Evolutionary conservation across 2,888 invertebrate genomes (phyloP), one percentile per base, ranked within the genome.

Genomic region (Napeogenes sylphis): DNA sequence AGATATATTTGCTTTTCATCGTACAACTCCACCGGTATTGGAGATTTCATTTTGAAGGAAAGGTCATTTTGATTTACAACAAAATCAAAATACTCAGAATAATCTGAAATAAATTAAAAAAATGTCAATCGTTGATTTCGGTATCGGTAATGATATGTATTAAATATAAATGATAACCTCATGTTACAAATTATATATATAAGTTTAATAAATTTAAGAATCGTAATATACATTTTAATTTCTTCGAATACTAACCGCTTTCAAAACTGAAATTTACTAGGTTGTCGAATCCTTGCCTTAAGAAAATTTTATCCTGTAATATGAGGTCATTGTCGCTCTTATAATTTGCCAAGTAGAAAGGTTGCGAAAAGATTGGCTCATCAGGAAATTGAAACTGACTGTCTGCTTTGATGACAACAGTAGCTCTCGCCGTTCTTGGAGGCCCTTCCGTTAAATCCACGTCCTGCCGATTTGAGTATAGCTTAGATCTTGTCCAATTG

Each of bases 311-410:
- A 51, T 82, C 73, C 32, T 75, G 72, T n/a, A 81, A 59, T 53
- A 73, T 62, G 33, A 87, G 60, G 63, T 73, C 70, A 61, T 82
- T 69, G 14, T 78, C 75, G 4, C 68, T 70, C 2, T 80, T 81
- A 68, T 92, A 92, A 33, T 75, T 75, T 10, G 85, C 91, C 35
- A 80, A 73, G 71, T 92, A 92, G 67, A 84, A 85, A 12, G 90
- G 66, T 71, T 82, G 71, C 2, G 79, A 74, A 74, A 92, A 92
- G 30, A 83, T 74, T 30, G 87, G 91, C 58, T 87, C 86, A 45
- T 85, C 85, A 1, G 91, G 90, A 46, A 91, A 75, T 71, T 83
- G 78, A 66, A 84, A 84, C 47, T 80, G 74, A 13, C 78, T 70
- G 69, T 90, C 84, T 10, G 84, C 80, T 56, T 73, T 66, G 35